Evolutionary conservation across 2,113 vertebrate genomes (phyloP), one percentile per base, ranked within the genome.

Genomic region (Pteronura brasiliensis): DNA sequence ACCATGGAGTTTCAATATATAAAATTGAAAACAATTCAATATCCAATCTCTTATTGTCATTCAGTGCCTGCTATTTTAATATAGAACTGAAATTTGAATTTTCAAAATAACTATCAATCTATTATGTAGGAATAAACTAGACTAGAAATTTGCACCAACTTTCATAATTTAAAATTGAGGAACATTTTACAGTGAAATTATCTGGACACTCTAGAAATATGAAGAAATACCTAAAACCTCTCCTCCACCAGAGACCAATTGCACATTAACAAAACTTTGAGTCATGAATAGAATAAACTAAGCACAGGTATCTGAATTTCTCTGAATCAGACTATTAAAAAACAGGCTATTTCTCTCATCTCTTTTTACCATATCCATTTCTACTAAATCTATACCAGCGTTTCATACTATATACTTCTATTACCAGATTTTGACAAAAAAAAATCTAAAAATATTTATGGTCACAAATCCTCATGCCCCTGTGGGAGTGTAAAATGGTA

Each of bases 211-310:
- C 10, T 47, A 81, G 15, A 96, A 65, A 93, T 44, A 89, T 44
- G 7, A 95, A 90, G 20, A 97, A 87, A 89, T 36, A 92, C 4
- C 71, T 82, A 69, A 93, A 93, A 39, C 93, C 7, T 80, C 20
- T 96, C 34, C 89, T 27, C 18, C 6, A 63, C 23, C 27, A 79
- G 20, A 71, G 23, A 90, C 57, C 1, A 65, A 20, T 39, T 69
- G 63, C 0, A 80, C 7, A 7, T 84, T 52, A 63, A 49, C 20
- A 93, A 95, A 82, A 83, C 1, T 49, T 55, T 61, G 49, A 88
- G 27, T 67, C 13, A 59, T 27, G 13, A 92, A 25, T 49, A 67
- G 25, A 90, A 74, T 34, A 61, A 47, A 36, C 11, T 63, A n/a
- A 65, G 94, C n/a, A 72, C 2, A 85, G 42, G 21, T 0, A 49